phyloP scores from a whole-genome alignment of 2,888 invertebrate species.

The Tetropium fuscum region DNA sequence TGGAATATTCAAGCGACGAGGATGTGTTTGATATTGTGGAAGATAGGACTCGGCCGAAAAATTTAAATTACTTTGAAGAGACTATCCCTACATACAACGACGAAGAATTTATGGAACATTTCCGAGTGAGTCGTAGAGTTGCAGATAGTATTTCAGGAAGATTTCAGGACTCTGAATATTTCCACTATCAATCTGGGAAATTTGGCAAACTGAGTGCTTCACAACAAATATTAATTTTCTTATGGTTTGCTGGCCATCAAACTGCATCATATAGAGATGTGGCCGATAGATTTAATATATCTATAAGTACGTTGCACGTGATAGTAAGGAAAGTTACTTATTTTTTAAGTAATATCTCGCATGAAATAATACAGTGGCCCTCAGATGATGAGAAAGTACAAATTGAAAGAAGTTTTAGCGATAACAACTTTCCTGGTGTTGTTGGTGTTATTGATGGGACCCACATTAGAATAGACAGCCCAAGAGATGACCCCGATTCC shows the following conservation, averaged over 20 bases:
- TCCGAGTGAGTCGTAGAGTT: constrained; percentile 24
- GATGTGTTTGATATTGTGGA: neutral
- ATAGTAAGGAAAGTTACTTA: constrained; percentile 19
- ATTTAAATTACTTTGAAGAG: constrained; percentile 22
- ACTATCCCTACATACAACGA: constrained; percentile 27
- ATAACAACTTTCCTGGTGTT: constrained; percentile 33
- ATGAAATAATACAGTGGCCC: constrained; percentile 26
- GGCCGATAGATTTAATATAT: constrained; percentile 28
- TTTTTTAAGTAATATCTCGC: constrained; percentile 24
- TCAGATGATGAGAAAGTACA: constrained; percentile 19
- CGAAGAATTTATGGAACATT: constrained; percentile 31
- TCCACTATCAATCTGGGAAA: neutral
- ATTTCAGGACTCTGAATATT: constrained; percentile 13
- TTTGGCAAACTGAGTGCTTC: constrained; percentile 6
- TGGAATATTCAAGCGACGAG: constrained; percentile 18
- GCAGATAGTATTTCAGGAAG: constrained; percentile 6
- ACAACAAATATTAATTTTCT: neutral
- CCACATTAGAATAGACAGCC: constrained; percentile 33
- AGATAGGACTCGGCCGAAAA: constrained; percentile 19
- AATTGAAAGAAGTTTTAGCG: constrained; percentile 26
- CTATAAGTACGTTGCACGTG: constrained; percentile 18
- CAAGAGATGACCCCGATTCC: constrained; percentile 25
- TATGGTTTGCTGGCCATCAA: constrained; percentile 31
- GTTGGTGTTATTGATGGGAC: constrained; percentile 33
- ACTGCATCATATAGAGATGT: constrained; percentile 30